Percentiles rank a stretch among this genome's conserved stretches.
Evolutionary conservation across 2,797 vertebrate genomes (phyloP).

Genomic region (Chrosomus eos): DNA sequence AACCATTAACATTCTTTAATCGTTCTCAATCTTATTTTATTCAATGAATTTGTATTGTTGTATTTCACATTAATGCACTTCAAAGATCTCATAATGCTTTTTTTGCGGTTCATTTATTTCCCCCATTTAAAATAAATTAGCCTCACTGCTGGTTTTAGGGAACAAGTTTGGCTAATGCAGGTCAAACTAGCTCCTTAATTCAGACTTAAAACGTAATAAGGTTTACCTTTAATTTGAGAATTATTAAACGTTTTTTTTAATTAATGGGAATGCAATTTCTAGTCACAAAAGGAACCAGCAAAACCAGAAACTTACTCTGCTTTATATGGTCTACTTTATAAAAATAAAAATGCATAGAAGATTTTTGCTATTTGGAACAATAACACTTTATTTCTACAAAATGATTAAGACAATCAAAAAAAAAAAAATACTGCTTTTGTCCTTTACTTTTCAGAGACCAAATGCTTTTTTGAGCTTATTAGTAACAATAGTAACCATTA

Average conservation of each 20-base stretch:
- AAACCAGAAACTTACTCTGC: slow-evolving; percentile 26
- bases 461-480: background rate
- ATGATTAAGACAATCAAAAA: background rate
- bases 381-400: slow-evolving; percentile 26
- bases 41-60: background rate
- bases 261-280: slow-evolving; percentile 48
- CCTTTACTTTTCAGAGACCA: background rate
- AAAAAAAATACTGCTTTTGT: background rate
- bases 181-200: slow-evolving; percentile 25
- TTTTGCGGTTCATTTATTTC: background rate
- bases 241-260: slow-evolving; percentile 35
- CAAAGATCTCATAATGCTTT: background rate
- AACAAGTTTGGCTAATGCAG: slow-evolving; percentile 35
- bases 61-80: background rate
- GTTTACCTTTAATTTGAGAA: slow-evolving; percentile 62
- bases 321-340: no score
- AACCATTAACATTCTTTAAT: background rate
- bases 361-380: slow-evolving; percentile 17
- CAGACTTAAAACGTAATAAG: slow-evolving; percentile 45
- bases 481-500: background rate
- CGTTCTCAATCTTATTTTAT: background rate
- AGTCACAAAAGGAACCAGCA: slow-evolving; percentile 39
- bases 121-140: slow-evolving; percentile 34
- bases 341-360: no score
- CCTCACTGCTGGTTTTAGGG: slow-evolving; percentile 27